A percentile compares a stretch with the other conserved stretches of the same genome.
These are phyloP conservation scores for Mycalesis mineus DNA, from an alignment of 2,888 invertebrate species.

Conservation along the genomic window DNA sequence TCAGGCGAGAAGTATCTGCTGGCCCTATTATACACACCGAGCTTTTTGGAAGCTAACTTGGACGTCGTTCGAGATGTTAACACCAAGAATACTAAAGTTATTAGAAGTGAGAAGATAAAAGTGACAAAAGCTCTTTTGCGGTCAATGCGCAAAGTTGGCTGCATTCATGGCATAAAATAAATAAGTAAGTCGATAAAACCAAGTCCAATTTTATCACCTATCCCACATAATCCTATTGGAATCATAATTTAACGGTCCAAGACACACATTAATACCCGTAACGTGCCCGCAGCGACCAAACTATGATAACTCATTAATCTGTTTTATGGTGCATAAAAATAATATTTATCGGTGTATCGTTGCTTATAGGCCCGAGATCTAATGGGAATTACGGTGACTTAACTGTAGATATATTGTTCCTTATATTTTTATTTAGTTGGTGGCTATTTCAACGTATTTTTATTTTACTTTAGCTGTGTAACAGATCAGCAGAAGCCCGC, in stretches of 20 bases:
- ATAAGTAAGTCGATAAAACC: constrained; percentile 7
- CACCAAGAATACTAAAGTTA: too few species aligned
- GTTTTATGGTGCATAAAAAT: constrained; percentile 36
- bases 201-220: constrained; percentile 23
- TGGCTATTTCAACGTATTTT: too few species aligned
- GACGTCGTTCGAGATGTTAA: too few species aligned
- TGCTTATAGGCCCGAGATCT: constrained; percentile 5
- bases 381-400: constrained; percentile 4
- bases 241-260: constrained; percentile 32
- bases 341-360: constrained; percentile 28
- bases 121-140: too few species aligned
- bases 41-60: too few species aligned
- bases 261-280: constrained; percentile 31
- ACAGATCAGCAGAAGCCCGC: too few species aligned
- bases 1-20: too few species aligned
- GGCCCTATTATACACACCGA: too few species aligned
- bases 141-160: too few species aligned
- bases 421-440: not conserved
- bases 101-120: too few species aligned
- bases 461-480: too few species aligned
- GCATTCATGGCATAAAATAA: too few species aligned
- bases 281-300: constrained; percentile 28
- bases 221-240: constrained; percentile 27
- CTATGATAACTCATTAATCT: constrained; percentile 36
- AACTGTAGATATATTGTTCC: not conserved